A percentile compares a stretch with the other conserved stretches of the same genome.
phyloP scores from a whole-genome alignment of 2,113 vertebrate genomes.

The Podarcis raffonei region DNA sequence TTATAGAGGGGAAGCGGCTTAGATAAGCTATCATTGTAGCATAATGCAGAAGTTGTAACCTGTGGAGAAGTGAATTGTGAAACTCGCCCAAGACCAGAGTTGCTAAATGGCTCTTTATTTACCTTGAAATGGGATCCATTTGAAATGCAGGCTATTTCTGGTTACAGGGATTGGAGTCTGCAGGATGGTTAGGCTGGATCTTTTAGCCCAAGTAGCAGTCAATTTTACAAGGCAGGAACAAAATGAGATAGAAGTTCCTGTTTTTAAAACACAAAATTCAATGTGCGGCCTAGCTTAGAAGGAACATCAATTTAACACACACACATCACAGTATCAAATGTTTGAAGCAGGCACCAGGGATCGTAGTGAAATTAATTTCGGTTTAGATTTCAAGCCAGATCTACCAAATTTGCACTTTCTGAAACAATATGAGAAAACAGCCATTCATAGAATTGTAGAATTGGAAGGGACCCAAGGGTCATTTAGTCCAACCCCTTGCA shows the following conservation, averaged over 20 bases:
- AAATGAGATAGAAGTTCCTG: neutral
- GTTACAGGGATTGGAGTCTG: slow-evolving; percentile 21
- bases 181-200: slow-evolving; percentile 19
- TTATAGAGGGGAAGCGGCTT: slow-evolving; percentile 49
- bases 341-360: slow-evolving; percentile 21
- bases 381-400: too few species aligned
- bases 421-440: too few species aligned
- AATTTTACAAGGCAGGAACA: neutral
- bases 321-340: slow-evolving; percentile 15
- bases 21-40: slow-evolving; percentile 28
- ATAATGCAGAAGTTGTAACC: slow-evolving; percentile 50
- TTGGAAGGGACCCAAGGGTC: too few species aligned
- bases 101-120: slow-evolving; percentile 62
- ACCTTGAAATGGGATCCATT: slow-evolving; percentile 50
- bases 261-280: neutral
- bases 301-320: neutral
- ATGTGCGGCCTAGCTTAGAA: neutral
- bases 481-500: too few species aligned
- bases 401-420: too few species aligned
- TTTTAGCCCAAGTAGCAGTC: slow-evolving; percentile 22
- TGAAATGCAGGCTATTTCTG: slow-evolving; percentile 34
- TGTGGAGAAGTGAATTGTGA: slow-evolving; percentile 47
- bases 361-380: too few species aligned
- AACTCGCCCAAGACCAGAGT: slow-evolving; percentile 37
- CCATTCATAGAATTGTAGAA: too few species aligned